Evolutionary conservation across 1,140 invertebrate species (phyloP).

Genomic region (Euura lappo): DNA sequence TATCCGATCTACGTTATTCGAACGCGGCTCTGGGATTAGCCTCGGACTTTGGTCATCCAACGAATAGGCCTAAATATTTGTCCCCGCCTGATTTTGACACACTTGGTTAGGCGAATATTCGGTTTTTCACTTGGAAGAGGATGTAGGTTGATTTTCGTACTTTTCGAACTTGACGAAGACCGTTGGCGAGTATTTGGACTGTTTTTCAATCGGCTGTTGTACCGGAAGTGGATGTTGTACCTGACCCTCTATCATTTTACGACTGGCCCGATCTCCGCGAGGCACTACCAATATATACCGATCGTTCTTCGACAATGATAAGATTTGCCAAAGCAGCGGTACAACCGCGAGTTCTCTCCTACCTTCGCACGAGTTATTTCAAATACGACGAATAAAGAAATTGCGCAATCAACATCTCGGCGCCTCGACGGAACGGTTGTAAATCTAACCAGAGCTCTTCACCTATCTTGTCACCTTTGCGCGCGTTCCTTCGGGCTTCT

Average conservation of each 20-base stretch:
- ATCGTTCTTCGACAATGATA: constrained; percentile 43
- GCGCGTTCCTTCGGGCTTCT: not conserved
- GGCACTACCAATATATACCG: constrained; percentile 21
- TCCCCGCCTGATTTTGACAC: no score
- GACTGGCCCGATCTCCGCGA: constrained; percentile 36
- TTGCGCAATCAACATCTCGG: constrained; percentile 32
- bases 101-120: no score
- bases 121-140: no score
- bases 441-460: not conserved
- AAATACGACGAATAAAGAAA: constrained; percentile 33
- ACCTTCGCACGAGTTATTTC: constrained; percentile 23
- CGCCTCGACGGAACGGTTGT: constrained; percentile 10
- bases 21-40: no score
- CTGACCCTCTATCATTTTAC: constrained; percentile 51
- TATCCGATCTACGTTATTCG: not conserved
- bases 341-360: not conserved
- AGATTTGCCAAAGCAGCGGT: constrained; percentile 22
- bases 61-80: not conserved
- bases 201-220: constrained; percentile 37
- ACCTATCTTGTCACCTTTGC: not conserved
- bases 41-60: not conserved
- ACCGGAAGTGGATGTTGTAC: constrained; percentile 36
- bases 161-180: constrained; percentile 41
- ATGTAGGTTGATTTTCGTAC: constrained; percentile 24
- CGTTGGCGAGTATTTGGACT: constrained; percentile 15